Conservation (phyloP, 1,140 invertebrate species). For the Hyles vespertilio region DNA sequence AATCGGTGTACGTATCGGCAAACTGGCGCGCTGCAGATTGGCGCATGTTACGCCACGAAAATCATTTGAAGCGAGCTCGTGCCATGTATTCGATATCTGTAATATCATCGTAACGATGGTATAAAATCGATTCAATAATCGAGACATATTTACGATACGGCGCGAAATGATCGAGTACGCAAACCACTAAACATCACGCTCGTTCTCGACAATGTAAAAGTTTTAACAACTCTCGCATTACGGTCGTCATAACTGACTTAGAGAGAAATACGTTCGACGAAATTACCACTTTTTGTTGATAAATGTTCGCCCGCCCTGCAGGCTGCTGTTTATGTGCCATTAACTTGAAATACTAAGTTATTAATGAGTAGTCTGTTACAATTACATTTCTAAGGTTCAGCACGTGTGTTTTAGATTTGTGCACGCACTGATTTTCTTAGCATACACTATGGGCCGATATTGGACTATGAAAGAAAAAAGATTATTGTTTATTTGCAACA, state of each 20-base stretch:
- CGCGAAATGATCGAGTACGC: constrained; percentile 16
- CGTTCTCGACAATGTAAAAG: constrained; percentile 29
- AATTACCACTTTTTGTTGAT: constrained; percentile 68
- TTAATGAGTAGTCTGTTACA: constrained; percentile 65
- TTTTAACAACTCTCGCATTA: constrained; percentile 36
- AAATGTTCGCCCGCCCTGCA: constrained; percentile 44
- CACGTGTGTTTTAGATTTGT: constrained; percentile 20
- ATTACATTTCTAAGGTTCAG: constrained; percentile 43
- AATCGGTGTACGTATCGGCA: too few relatives aligned
- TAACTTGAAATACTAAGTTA: constrained; percentile 67
- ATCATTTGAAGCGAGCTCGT: too few relatives aligned
- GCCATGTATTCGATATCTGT: too few relatives aligned
- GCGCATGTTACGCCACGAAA: too few relatives aligned
- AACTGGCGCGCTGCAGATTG: too few relatives aligned
- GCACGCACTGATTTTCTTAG: neutral
- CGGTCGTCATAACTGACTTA: constrained; percentile 35
- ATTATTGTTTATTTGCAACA: too few relatives aligned
- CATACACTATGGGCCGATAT: too few relatives aligned
- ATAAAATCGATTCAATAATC: neutral
- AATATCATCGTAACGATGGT: too few relatives aligned
- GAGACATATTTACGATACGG: constrained; percentile 2
- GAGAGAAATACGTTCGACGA: constrained; percentile 46
- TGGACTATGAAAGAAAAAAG: too few relatives aligned
- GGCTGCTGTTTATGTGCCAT: constrained; percentile 67
- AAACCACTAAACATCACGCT: constrained; percentile 26